Conservation (phyloP, 2,113 vertebrate species). For the Hemichromis elongatus region DNA sequence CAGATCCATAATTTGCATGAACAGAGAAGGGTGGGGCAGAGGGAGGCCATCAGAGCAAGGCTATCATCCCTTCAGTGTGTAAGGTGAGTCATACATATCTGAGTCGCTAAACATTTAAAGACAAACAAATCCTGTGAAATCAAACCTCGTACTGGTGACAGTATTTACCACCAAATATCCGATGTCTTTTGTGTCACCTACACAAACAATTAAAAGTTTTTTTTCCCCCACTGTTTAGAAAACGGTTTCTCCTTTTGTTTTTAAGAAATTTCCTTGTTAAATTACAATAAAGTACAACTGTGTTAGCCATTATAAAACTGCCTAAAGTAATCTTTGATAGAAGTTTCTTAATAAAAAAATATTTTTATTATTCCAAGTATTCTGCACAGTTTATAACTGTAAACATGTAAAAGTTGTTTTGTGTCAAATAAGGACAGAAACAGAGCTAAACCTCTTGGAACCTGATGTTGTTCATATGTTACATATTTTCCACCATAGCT, state of each 20-base stretch:
- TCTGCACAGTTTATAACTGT: neutral
- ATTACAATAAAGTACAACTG: fast-evolving
- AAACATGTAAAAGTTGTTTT: neutral
- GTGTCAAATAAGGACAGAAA: neutral
- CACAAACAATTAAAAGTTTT: neutral
- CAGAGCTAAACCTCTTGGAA: neutral
- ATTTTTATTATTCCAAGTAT: fast-evolving
- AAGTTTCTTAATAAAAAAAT: neutral
- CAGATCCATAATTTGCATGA: neutral
- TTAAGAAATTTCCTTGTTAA: neutral
- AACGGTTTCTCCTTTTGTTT: neutral
- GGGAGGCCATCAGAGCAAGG: neutral
- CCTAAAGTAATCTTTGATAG: neutral
- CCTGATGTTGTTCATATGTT: neutral
- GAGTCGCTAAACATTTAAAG: neutral
- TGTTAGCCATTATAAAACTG: fast-evolving
- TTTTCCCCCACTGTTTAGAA: fast-evolving
- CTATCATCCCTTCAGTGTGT: neutral
- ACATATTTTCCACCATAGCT: neutral
- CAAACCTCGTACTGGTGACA: fast-evolving
- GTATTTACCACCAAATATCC: neutral
- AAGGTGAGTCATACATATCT: neutral
- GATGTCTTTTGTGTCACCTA: fast-evolving
- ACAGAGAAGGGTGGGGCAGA: neutral
- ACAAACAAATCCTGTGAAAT: neutral